These are phyloP conservation scores for Aleiodes sp. DNA, from an alignment of 1,140 invertebrate genomes.

Conservation along the genomic window DNA sequence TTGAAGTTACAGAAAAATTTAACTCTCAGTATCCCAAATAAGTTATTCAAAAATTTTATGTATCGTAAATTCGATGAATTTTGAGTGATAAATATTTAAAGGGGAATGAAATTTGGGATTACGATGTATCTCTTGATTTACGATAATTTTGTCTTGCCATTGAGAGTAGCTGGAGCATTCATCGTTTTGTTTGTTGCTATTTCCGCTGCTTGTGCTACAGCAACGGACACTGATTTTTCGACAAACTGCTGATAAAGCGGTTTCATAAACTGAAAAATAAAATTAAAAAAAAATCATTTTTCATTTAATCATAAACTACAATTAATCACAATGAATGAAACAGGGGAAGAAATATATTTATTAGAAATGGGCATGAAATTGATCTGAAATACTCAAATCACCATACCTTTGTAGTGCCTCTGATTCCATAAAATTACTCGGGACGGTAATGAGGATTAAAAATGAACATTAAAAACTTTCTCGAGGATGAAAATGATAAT, in stretches of 20 bases:
- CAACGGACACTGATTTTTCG: constrained; percentile 81
- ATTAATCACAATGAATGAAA: too few relatives aligned
- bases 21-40: neutral
- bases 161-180: constrained; percentile 55
- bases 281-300: constrained; percentile 28
- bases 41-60: neutral
- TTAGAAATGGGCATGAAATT: too few relatives aligned
- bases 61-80: neutral
- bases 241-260: constrained; percentile 80
- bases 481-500: constrained; percentile 25
- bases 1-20: neutral
- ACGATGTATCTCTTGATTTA: constrained; percentile 53
- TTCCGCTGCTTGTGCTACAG: constrained; percentile 77
- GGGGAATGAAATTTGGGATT: constrained; percentile 39
- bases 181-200: constrained; percentile 68
- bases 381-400: neutral
- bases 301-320: neutral
- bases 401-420: constrained; percentile 20
- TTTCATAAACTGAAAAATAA: constrained; percentile 77
- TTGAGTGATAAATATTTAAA: constrained; percentile 30
- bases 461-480: constrained; percentile 31
- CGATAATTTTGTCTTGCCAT: constrained; percentile 72
- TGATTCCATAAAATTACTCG: constrained; percentile 16
- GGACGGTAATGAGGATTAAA: constrained; percentile 18
- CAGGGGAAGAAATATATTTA: too few relatives aligned